Conservation (phyloP, 2,888 invertebrate genomes). For the Napeogenes sylphis region DNA sequence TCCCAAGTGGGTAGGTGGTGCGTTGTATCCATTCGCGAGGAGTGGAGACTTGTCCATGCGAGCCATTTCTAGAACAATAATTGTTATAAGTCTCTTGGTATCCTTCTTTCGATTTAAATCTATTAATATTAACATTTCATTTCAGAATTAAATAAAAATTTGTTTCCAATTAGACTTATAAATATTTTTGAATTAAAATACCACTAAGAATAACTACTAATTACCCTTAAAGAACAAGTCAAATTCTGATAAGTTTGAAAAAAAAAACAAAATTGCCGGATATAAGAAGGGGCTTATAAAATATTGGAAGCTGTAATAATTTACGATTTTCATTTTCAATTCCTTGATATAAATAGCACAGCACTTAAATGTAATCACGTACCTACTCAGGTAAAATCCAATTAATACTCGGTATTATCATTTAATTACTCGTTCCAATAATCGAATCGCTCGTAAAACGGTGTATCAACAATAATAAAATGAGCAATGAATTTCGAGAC, state of each 20-base stretch:
- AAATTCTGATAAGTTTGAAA: background rate
- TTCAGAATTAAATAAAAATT: no score
- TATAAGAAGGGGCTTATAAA: conserved; percentile 16
- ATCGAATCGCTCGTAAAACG: conserved; percentile 76
- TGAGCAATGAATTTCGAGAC: conserved; percentile 77
- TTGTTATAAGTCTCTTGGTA: conserved; percentile 8
- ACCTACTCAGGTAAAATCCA: conserved; percentile 68
- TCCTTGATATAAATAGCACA: conserved; percentile 40
- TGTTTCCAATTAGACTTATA: background rate
- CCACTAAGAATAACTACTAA: no score
- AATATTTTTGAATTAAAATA: no score
- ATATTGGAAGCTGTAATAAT: conserved; percentile 18
- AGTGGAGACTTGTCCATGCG: conserved; percentile 94
- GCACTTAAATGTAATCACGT: conserved; percentile 52
- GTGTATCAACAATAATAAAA: conserved; percentile 77
- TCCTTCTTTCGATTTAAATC: background rate
- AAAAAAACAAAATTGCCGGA: background rate
- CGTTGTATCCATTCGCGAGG: conserved; percentile 95
- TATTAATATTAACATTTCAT: no score
- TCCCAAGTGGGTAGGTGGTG: conserved; percentile 92
- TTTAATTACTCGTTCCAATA: conserved; percentile 76
- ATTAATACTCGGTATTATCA: conserved; percentile 76
- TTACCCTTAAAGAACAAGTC: no score
- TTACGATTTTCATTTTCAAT: conserved; percentile 29
- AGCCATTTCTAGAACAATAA: conserved; percentile 83